phyloP scores from a whole-genome alignment of 2,797 vertebrate genomes.

The Sebastes kiyomatsui region DNA sequence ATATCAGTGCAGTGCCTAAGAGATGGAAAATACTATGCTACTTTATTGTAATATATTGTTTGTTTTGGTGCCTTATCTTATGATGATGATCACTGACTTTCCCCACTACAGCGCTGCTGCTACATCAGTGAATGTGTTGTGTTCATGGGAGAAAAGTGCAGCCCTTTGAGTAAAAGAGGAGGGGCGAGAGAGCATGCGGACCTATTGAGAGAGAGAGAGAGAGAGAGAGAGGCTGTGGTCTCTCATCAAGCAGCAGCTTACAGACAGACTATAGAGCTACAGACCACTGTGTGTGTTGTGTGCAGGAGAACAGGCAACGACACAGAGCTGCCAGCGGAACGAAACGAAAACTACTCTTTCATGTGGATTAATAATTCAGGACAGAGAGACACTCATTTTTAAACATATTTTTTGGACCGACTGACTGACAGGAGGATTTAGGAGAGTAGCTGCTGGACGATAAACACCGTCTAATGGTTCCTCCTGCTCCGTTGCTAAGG shows the following conservation, averaged over 20 bases:
- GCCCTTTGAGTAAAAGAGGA: conserved; percentile 59
- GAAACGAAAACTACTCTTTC: conserved; percentile 62
- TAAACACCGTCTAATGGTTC: conserved; percentile 63
- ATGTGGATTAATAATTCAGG: conserved; percentile 76
- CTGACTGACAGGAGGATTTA: conserved; percentile 34
- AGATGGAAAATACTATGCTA: not conserved
- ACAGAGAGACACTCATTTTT: conserved; percentile 29
- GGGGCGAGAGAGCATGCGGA: conserved; percentile 66
- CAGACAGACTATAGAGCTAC: conserved; percentile 51
- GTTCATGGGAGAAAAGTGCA: conserved; percentile 46
- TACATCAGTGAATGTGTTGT: conserved; percentile 30
- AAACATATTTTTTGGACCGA: conserved; percentile 9
- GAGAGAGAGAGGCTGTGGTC: conserved; percentile 58
- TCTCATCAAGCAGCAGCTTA: conserved; percentile 53
- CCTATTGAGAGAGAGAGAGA: conserved; percentile 65
- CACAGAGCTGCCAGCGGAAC: conserved; percentile 63
- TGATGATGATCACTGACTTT: not conserved
- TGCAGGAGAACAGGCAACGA: conserved; percentile 64
- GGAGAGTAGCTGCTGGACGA: conserved; percentile 45
- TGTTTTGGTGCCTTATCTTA: not conserved
- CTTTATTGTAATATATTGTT: not conserved
- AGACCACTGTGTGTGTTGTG: conserved; percentile 54
- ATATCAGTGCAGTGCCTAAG: not conserved
- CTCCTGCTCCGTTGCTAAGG: conserved; percentile 70
- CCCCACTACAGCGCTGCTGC: not conserved